Percentiles rank a stretch among this genome's conserved stretches.
Evolutionary conservation across 2,113 vertebrate genomes (phyloP).

Genomic region (Campylomormyrus tamandua): DNA sequence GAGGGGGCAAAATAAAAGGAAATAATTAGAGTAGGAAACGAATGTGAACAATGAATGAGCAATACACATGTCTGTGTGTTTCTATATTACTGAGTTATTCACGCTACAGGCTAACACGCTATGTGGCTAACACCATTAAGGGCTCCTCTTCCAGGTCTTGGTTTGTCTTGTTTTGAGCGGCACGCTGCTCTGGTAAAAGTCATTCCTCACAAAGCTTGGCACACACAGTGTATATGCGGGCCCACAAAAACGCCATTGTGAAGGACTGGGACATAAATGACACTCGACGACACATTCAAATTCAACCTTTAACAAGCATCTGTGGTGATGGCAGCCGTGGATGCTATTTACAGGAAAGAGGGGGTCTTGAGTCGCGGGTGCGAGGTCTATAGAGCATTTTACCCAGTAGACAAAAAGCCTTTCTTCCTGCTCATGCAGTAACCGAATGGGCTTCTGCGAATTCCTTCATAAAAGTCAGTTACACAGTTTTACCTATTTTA

Average conservation of each 20-base stretch:
- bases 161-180: background rate
- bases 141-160: background rate
- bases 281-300: background rate
- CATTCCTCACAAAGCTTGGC: background rate
- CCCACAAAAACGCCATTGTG: background rate
- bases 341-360: background rate
- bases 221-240: background rate
- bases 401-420: background rate
- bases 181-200: background rate
- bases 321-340: background rate
- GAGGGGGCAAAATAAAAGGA: background rate
- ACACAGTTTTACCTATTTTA: background rate
- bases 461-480: background rate
- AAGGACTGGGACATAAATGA: background rate
- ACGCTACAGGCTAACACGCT: background rate
- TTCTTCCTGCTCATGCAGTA: background rate
- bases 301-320: background rate
- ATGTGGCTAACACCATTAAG: background rate
- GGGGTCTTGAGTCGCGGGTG: background rate
- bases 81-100: background rate
- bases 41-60: background rate
- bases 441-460: background rate
- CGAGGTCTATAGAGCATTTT: background rate
- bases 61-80: background rate
- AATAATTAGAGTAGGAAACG: background rate